Evolutionary conservation across 1,140 invertebrate species (phyloP), one percentile per base, ranked within the genome.

Genomic region (Goniozus legneri): DNA sequence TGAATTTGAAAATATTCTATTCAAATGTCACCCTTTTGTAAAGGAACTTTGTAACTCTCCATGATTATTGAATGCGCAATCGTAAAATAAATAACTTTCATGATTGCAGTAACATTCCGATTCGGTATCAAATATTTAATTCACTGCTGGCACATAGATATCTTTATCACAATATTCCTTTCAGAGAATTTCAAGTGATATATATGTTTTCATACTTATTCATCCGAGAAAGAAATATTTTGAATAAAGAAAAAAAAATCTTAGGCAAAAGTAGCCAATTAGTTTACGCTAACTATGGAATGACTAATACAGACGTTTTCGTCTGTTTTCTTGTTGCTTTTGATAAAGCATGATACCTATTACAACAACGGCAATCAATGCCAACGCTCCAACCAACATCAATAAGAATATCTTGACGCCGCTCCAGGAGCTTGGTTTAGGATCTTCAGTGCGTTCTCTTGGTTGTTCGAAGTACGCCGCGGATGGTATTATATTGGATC

Each of bases 281-380:
- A n/a, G n/a, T n/a, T n/a, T n/a, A n/a, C n/a, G n/a, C 4, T 10
- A 27, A 27, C 24, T 27, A 27, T 27, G 4, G 24, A 27, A 18
- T 37, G 13, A 16, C 36, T 66, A 97, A 67, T 97, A 97, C 61
- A 97, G 89, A 58, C 92, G 81, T 76, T 96, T 97, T 64, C 90
- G 82, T 54, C 85, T 86, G 54, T 91, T 87, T 65, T 94, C 90
- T 66, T 92, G 87, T 48, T 89, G 84, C 68, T 95, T 94, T 65
- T 94, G 89, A 67, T 95, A 96, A 62, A 92, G 85, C 78, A 95
- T 89, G 44, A 94, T 89, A 27, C 86, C 92, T 38, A 95, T 82
- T 6, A 95, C 87, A 2, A 88, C 84, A 55, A 86, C 81, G 0
- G 85, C 87, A 37, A 91, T 86, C 0, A 95, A 62, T 0, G 83